A percentile compares a stretch with the other conserved stretches of the same genome.
phyloP scores from a whole-genome alignment of 2,888 invertebrate species.

The Limnephilus marmoratus region DNA sequence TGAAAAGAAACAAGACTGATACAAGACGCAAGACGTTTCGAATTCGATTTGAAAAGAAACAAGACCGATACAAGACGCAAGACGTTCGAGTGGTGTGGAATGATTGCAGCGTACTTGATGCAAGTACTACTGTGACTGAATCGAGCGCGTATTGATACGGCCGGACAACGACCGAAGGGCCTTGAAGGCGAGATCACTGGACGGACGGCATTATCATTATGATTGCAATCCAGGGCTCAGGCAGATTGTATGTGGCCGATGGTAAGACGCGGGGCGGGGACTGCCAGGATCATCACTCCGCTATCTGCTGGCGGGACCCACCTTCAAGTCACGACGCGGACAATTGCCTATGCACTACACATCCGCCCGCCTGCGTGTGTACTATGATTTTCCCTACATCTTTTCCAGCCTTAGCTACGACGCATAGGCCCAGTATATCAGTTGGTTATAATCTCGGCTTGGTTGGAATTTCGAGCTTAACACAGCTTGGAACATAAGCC shows the following conservation, averaged over 20 bases:
- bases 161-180: constrained; percentile 54
- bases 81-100: background rate
- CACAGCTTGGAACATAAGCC: too few species aligned
- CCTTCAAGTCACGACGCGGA: background rate
- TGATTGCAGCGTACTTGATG: background rate
- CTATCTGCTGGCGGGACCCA: background rate
- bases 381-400: too few species aligned
- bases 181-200: constrained; percentile 50
- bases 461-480: too few species aligned
- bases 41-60: background rate
- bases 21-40: background rate
- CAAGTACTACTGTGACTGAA: background rate
- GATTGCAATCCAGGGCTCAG: constrained; percentile 11
- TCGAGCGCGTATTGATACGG: constrained; percentile 32
- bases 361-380: background rate
- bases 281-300: background rate
- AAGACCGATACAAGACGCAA: background rate
- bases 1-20: background rate
- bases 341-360: background rate
- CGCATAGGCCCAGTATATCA: too few species aligned
- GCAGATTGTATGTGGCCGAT: background rate
- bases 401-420: too few species aligned
- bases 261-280: background rate
- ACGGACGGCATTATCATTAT: constrained; percentile 39
- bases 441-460: too few species aligned